Percentiles rank a stretch among this genome's conserved stretches.
phyloP scores from a whole-genome alignment of 2,888 invertebrate species.

The Camponotus fellah region DNA sequence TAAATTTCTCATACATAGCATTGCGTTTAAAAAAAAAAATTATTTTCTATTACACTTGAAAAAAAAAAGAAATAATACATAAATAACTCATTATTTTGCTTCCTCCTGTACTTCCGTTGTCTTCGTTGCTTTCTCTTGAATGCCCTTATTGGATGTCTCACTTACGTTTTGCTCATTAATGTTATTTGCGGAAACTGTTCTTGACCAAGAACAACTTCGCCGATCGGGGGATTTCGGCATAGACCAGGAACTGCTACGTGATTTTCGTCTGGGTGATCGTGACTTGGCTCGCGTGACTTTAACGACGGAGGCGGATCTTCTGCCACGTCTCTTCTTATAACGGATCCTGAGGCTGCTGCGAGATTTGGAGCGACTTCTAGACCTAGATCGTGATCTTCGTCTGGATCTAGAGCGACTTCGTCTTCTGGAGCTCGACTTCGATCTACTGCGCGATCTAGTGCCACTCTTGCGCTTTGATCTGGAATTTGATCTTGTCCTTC shows the following conservation, averaged over 20 bases:
- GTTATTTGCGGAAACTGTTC: conserved; percentile 70
- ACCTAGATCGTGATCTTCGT: conserved; percentile 67
- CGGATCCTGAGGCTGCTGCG: conserved; percentile 67
- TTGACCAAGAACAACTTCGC: conserved; percentile 87
- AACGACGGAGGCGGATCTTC: conserved; percentile 76
- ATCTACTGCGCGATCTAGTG: conserved; percentile 71
- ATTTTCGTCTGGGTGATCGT: conserved; percentile 77
- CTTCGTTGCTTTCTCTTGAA: neutral
- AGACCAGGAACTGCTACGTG: conserved; percentile 89
- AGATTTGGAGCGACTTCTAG: conserved; percentile 75
- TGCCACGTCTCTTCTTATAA: conserved; percentile 71
- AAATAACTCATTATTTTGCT: conserved; percentile 59
- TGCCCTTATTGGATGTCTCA: neutral
- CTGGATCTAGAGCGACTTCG: conserved; percentile 76
- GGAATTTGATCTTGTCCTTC: conserved; percentile 68
- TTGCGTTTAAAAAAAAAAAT: neutral
- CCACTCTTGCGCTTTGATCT: conserved; percentile 71
- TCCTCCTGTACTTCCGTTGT: conserved; percentile 14
- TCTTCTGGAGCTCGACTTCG: conserved; percentile 68
- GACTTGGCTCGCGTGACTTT: conserved; percentile 80
- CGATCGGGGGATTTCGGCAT: conserved; percentile 86
- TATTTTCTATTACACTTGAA: neutral
- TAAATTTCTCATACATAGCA: neutral
- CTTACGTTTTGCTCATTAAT: conserved; percentile 37
- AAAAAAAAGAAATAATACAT: neutral